Percentiles rank a stretch among this genome's conserved stretches.
Evolutionary conservation across 2,888 invertebrate genomes (phyloP).

Genomic region (Chaitophorus viminalis): DNA sequence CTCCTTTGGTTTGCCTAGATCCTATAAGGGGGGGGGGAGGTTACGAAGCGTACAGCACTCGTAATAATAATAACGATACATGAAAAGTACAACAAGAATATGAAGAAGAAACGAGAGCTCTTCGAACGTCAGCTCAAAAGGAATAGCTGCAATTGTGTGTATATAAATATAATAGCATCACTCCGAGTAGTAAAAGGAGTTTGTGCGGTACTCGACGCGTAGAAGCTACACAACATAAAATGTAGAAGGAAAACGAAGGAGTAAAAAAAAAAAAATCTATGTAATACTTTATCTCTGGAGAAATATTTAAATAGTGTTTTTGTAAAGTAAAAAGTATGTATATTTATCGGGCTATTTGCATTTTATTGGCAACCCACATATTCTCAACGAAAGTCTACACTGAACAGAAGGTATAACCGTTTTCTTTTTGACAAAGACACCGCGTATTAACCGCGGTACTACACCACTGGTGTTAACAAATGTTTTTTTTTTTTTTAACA

Average conservation of each 20-base stretch:
- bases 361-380: conserved; percentile 50
- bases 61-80: not conserved
- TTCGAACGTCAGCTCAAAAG: conserved; percentile 37
- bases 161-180: not conserved
- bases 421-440: not conserved
- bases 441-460: no score
- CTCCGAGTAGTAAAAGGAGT: not conserved
- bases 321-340: conserved; percentile 53
- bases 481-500: no score
- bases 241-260: not conserved
- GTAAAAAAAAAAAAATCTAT: not conserved
- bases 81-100: not conserved
- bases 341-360: conserved; percentile 53
- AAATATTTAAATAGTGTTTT: conserved; percentile 58
- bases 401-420: not conserved
- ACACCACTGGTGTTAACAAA: no score
- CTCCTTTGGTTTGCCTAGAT: not conserved
- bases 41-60: no score
- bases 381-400: not conserved
- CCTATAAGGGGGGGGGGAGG: not conserved
- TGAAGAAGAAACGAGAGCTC: not conserved
- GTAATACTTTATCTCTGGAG: conserved; percentile 26
- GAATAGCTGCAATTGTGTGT: conserved; percentile 27
- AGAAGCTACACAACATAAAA: not conserved
- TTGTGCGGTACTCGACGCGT: conserved; percentile 5